phyloP scores from a whole-genome alignment of 2,888 invertebrate species.

The Ectobius pallidus region DNA sequence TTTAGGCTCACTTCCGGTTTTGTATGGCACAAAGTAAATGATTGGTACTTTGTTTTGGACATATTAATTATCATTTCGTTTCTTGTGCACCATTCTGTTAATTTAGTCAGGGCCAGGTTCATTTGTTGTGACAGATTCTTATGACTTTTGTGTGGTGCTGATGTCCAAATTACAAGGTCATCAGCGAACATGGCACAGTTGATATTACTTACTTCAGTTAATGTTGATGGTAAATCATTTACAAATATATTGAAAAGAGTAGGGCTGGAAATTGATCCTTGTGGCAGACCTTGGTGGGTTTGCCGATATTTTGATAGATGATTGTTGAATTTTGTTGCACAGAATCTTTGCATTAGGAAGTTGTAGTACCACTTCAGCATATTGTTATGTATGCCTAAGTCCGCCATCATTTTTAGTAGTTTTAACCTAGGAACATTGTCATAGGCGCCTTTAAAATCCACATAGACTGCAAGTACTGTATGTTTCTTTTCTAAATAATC shows the following conservation, averaged over 20 bases:
- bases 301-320: not conserved
- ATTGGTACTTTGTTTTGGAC: not conserved
- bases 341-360: conserved; percentile 1
- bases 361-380: conserved; percentile 2
- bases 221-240: not conserved
- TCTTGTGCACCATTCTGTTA: not conserved
- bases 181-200: not conserved
- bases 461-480: not conserved
- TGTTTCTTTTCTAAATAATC: too few relatives aligned
- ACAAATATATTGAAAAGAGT: not conserved
- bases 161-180: conserved; percentile 16
- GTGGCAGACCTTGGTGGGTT: not conserved
- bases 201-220: not conserved
- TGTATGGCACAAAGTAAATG: conserved; percentile 2
- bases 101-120: not conserved
- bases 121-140: not conserved
- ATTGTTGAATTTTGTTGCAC: not conserved
- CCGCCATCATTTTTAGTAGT: conserved; percentile 9
- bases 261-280: not conserved
- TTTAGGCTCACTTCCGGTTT: not conserved
- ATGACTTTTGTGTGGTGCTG: conserved; percentile 10
- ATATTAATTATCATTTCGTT: not conserved
- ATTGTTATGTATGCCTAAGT: not conserved
- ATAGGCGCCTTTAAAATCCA: conserved; percentile 9
- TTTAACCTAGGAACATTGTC: conserved; percentile 7